phyloP scores from a whole-genome alignment of 2,888 invertebrate species.

The Fissipunctia ypsillon region DNA sequence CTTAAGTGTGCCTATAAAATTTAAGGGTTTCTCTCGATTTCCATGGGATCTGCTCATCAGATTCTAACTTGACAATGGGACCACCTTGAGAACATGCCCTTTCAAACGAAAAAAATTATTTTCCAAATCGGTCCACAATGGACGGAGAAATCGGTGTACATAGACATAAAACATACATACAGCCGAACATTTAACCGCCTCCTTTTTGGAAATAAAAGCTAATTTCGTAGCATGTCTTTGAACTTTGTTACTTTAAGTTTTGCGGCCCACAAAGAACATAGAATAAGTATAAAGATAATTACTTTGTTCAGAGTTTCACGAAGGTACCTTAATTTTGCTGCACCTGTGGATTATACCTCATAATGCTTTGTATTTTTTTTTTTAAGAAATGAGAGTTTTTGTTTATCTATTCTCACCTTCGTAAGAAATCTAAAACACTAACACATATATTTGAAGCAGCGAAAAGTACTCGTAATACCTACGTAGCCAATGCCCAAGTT shows the following conservation, averaged over 20 bases:
- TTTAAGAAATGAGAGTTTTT: neutral
- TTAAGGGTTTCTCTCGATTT: too few relatives aligned
- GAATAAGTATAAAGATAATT: slow-evolving; percentile 33
- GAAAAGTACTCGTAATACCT: neutral
- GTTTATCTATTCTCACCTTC: neutral
- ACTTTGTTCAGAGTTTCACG: slow-evolving; percentile 17
- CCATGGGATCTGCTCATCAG: too few relatives aligned
- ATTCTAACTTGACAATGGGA: too few relatives aligned
- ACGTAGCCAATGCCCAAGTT: neutral
- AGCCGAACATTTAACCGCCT: too few relatives aligned
- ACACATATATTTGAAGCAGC: neutral
- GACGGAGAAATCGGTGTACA: too few relatives aligned
- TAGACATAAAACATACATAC: too few relatives aligned
- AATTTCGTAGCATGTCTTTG: slow-evolving; percentile 32
- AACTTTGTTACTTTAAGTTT: slow-evolving; percentile 35
- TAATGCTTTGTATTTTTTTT: slow-evolving; percentile 22
- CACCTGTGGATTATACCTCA: slow-evolving; percentile 3
- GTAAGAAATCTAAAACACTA: neutral
- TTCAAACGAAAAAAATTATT: too few relatives aligned
- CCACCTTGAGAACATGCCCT: too few relatives aligned
- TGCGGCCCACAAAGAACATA: slow-evolving; percentile 23
- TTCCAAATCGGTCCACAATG: too few relatives aligned
- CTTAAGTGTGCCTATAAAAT: too few relatives aligned
- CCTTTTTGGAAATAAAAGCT: too few relatives aligned
- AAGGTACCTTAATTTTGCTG: slow-evolving; percentile 16